A percentile compares a stretch with the other conserved stretches of the same genome.
phyloP scores from a whole-genome alignment of 2,113 vertebrate genomes.

The Neolamprologus sp. region DNA sequence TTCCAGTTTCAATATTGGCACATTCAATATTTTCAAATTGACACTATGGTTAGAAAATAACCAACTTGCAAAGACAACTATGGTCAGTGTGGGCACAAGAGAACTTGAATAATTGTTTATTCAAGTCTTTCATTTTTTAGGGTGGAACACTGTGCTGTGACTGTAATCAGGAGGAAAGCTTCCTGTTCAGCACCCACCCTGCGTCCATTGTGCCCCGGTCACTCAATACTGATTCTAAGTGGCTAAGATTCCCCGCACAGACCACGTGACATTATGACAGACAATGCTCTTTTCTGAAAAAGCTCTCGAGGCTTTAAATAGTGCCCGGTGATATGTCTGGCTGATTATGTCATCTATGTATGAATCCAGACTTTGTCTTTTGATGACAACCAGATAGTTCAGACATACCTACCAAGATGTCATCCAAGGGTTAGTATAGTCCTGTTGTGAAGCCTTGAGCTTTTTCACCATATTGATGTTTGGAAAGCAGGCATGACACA shows the following conservation, averaged over 20 bases:
- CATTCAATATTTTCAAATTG: neutral
- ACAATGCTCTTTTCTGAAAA: neutral
- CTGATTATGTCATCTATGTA: neutral
- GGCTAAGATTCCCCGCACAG: neutral
- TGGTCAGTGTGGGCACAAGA: neutral
- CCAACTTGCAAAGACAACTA: neutral
- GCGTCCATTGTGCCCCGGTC: conserved; percentile 32
- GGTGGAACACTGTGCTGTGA: neutral
- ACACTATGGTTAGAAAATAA: neutral
- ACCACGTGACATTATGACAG: neutral
- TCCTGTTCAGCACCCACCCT: conserved; percentile 39
- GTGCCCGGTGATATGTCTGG: neutral
- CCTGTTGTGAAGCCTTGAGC: neutral
- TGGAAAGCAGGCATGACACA: neutral
- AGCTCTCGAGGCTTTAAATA: neutral
- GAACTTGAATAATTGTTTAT: neutral
- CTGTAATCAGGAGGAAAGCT: conserved; percentile 38
- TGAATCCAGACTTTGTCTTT: neutral
- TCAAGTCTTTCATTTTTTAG: neutral
- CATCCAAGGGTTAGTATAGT: neutral
- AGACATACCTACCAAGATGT: neutral
- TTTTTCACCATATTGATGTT: neutral
- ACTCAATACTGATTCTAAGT: conserved; percentile 20
- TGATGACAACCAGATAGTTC: neutral
- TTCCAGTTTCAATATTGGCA: neutral